Percentiles rank a stretch among this genome's conserved stretches.
These are phyloP conservation scores for Hipposideros armiger DNA, from an alignment of 2,113 vertebrate species.

Conservation along the genomic window DNA sequence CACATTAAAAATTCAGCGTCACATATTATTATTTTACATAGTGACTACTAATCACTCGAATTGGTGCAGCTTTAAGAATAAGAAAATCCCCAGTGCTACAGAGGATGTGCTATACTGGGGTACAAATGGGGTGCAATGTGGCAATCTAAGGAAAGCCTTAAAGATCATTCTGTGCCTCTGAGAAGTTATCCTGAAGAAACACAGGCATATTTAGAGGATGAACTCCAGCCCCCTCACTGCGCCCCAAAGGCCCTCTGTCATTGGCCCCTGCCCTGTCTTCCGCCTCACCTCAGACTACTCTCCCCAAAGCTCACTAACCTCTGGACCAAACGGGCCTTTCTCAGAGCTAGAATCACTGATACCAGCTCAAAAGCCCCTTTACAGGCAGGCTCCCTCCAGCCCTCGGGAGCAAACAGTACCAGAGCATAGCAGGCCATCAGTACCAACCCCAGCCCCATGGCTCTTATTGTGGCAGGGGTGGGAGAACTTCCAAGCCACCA, in stretches of 20 bases:
- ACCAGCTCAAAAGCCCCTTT: neutral
- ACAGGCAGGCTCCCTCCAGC: neutral
- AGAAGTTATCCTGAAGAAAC: neutral
- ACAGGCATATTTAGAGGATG: neutral
- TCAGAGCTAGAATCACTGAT: neutral
- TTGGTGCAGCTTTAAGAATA: neutral
- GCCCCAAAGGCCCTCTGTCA: neutral
- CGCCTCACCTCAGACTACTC: neutral
- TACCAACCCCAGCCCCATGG: fast-evolving
- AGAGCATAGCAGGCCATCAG: fast-evolving
- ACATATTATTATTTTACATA: neutral
- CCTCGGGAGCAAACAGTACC: fast-evolving
- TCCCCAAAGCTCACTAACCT: neutral
- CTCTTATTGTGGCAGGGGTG: neutral
- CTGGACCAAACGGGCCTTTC: neutral
- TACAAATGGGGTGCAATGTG: neutral
- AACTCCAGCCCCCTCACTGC: neutral
- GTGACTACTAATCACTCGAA: neutral
- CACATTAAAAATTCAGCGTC: neutral
- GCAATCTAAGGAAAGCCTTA: neutral
- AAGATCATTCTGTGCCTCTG: neutral
- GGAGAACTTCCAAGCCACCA: neutral
- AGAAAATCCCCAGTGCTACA: neutral
- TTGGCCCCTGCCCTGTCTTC: fast-evolving
- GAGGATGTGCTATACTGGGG: neutral